Evolutionary conservation across 2,797 vertebrate genomes (phyloP), one percentile per base, ranked within the genome.

Genomic region (Mormyrus hasselquistii): DNA sequence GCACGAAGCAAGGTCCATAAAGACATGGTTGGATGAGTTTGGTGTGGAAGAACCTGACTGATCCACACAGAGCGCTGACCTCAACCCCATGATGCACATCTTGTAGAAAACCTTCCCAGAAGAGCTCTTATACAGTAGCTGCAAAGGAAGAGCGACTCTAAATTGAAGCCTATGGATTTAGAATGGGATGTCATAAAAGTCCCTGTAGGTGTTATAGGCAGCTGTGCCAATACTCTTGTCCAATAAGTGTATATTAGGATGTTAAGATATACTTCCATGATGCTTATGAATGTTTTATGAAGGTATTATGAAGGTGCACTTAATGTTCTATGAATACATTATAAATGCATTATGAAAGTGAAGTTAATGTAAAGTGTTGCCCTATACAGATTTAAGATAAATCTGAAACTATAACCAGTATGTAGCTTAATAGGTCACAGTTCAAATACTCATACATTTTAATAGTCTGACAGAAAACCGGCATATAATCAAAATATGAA

Each of bases 401-500:
- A 73, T 38, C 12, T 38, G 29, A 73, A 73, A 38, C 38, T 38
- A 38, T 73, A 38, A 34, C 65, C 65, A 73, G 65, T 38, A 14
- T 2, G 12, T 34, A 34, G 4, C 29, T 73, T 14, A 16, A 4
- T 38, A 34, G 29, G 29, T 73, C 12, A 34, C 12, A 73, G 29
- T 34, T 73, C 29, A 73, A 34, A 38, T 8, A 6, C 29, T 14
- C 29, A 38, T 73, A 73, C 12, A 73, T 73, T 73, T 73, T 73
- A 73, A 73, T 73, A 73, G 65, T 73, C 65, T 73, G 65, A 14
- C 29, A 73, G 38, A 73, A 73, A 73, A 38, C 9, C 29, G 16
- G 65, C 65, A 73, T 73, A 73, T 73, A 73, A 73, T 73, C 29
- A 73, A 73, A 73, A 38, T 38, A 73, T 73, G 65, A 73, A 73